phyloP scores from a whole-genome alignment of 2,797 vertebrate species.

The Diplodus sargus region DNA sequence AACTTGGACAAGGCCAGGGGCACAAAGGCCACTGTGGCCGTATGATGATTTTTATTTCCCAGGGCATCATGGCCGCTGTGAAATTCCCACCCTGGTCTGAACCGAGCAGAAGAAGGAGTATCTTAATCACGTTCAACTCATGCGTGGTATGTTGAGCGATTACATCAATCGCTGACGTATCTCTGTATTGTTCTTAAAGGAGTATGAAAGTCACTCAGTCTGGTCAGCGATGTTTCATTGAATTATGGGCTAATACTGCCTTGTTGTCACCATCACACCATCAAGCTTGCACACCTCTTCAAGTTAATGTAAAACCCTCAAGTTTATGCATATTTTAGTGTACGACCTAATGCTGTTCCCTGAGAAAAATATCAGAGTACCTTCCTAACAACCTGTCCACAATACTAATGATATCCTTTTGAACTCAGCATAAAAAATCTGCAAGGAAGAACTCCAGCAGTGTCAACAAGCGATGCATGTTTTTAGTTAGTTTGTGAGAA shows the following conservation, averaged over 20 bases:
- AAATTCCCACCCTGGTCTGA: too few species aligned
- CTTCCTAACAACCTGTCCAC: neutral
- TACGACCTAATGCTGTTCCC: neutral
- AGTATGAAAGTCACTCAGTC: too few species aligned
- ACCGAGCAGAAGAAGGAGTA: neutral
- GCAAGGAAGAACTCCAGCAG: neutral
- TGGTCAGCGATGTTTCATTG: neutral
- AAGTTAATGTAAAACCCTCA: too few species aligned
- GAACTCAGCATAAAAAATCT: neutral
- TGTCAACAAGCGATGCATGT: neutral
- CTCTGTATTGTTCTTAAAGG: neutral
- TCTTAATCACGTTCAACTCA: neutral
- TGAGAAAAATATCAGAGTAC: neutral
- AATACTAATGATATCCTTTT: neutral
- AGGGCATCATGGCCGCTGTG: too few species aligned
- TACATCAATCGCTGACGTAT: neutral
- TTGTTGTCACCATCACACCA: neutral
- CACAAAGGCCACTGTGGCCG: too few species aligned
- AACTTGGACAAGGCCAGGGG: too few species aligned
- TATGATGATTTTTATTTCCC: too few species aligned
- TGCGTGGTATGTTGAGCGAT: neutral
- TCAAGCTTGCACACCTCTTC: too few species aligned
- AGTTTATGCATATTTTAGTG: too few species aligned
- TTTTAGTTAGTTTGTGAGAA: constrained; percentile 15
- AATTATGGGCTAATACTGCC: neutral